Conservation (phyloP, 2,797 vertebrate genomes). For the Pipistrellus nathusii region DNA sequence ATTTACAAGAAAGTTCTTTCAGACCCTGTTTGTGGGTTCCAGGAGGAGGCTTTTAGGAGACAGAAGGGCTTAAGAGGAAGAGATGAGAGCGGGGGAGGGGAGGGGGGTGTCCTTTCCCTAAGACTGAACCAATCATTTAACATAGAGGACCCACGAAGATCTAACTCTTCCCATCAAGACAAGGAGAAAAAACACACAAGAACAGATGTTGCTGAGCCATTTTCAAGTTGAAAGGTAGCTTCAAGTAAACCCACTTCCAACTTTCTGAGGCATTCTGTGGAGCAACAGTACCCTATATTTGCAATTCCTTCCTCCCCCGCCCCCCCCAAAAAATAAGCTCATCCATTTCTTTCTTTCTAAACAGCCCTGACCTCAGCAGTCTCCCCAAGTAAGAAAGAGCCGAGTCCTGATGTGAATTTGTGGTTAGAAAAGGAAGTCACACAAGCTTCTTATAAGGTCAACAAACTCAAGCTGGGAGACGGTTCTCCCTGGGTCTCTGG, state of each 20-base stretch:
- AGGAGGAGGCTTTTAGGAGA: background rate
- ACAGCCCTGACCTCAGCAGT: constrained; percentile 67
- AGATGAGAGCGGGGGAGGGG: too few species aligned
- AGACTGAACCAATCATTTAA: background rate
- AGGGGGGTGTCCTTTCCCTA: background rate
- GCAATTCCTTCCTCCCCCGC: constrained; percentile 33
- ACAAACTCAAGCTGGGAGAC: constrained; percentile 35
- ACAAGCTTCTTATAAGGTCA: constrained; percentile 75
- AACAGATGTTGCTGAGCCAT: background rate
- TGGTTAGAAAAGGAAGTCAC: constrained; percentile 71
- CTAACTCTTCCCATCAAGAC: background rate
- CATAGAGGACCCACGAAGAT: background rate
- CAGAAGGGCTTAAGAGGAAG: background rate
- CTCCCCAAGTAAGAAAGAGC: constrained; percentile 61
- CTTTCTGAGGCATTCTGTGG: background rate
- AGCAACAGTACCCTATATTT: constrained; percentile 61
- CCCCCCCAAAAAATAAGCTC: constrained; percentile 69
- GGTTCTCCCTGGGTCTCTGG: background rate
- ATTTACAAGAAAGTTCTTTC: background rate
- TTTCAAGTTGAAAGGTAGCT: constrained; percentile 56
- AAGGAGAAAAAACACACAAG: background rate
- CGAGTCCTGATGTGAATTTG: constrained; percentile 73
- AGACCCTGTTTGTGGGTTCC: background rate
- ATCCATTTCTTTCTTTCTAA: constrained; percentile 65
- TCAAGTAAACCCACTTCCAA: constrained; percentile 11